Evolutionary conservation across 2,888 invertebrate genomes (phyloP), one percentile per base, ranked within the genome.

Genomic region (Parnassius smintheus): DNA sequence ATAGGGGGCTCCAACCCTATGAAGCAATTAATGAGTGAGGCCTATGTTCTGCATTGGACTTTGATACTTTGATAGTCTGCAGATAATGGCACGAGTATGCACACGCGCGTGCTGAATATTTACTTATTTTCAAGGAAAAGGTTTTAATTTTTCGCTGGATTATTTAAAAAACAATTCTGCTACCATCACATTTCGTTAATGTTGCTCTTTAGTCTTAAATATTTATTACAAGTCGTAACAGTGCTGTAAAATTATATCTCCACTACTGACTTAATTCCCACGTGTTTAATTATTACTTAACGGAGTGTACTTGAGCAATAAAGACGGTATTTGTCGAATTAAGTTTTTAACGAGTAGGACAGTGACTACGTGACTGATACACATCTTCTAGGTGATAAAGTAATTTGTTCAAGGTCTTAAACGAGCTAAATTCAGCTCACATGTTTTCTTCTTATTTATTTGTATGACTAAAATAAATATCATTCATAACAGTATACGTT

Each of bases 281-380:
- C 69, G 66, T 72, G 65, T 66, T 70, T 71, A 70, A 68, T 67
- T 68, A 64, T 65, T 66, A 64, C 64, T 70, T 70, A 69, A 50
- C 56, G 57, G 45, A 62, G 65, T 67, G 71, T 65, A 68, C 54
- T 65, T 66, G 63, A 52, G 64, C 64, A 62, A 68, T 68, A 68
- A 71, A 70, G 66, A 68, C 64, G 62, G 68, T 70, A 67, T 68
- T 69, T 66, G 53, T 57, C 44, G 57, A 65, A 61, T 62, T 68
- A 66, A 67, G 65, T 66, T 65, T 64, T 68, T 63, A 64, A 68
- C 70, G 62, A 65, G 69, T 72, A 63, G 67, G 64, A 68, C 68
- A 65, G 64, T 64, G 71, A 63, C 66, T 73, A 72, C 70, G 71
- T 73, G 74, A 74, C 71, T 72, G 74, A 72, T 73, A 35, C n/a